phyloP scores from a whole-genome alignment of 1,140 invertebrate genomes.

The Micrasema minimum region DNA sequence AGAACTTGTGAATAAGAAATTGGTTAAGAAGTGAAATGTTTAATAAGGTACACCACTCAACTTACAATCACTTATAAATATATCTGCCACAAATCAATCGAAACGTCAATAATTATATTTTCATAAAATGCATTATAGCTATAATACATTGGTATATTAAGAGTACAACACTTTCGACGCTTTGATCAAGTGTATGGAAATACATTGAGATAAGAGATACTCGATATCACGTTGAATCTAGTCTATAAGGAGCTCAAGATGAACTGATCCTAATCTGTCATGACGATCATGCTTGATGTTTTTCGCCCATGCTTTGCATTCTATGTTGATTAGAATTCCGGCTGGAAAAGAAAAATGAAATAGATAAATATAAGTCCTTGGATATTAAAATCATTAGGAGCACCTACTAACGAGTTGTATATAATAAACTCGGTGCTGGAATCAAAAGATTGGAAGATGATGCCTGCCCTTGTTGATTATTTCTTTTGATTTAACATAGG shows the following conservation, averaged over 20 bases:
- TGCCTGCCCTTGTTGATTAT: too few species aligned
- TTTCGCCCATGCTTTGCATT: constrained; percentile 90
- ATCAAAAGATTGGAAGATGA: too few species aligned
- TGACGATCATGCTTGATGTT: constrained; percentile 84
- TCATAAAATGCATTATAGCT: constrained; percentile 10
- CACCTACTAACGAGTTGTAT: too few species aligned
- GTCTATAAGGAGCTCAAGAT: constrained; percentile 91
- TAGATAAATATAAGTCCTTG: too few species aligned
- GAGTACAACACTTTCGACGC: constrained; percentile 15
- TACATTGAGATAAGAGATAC: constrained; percentile 22
- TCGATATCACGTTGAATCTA: constrained; percentile 64
- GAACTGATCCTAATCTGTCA: constrained; percentile 85
- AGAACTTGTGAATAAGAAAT: too few species aligned
- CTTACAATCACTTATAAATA: constrained; percentile 7
- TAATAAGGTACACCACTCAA: constrained; percentile 8
- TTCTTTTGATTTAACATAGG: too few species aligned
- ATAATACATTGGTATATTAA: constrained; percentile 25
- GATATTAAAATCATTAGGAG: too few species aligned
- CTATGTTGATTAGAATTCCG: constrained; percentile 88
- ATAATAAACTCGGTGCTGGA: too few species aligned
- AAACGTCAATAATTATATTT: constrained; percentile 17
- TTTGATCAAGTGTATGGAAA: constrained; percentile 33
- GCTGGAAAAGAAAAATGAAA: constrained; percentile 67
- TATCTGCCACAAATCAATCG: constrained; percentile 23
- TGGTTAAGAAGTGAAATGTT: neutral